A percentile compares a stretch with the other conserved stretches of the same genome.
phyloP scores from a whole-genome alignment of 2,113 vertebrate genomes.

The Cygnus atratus region DNA sequence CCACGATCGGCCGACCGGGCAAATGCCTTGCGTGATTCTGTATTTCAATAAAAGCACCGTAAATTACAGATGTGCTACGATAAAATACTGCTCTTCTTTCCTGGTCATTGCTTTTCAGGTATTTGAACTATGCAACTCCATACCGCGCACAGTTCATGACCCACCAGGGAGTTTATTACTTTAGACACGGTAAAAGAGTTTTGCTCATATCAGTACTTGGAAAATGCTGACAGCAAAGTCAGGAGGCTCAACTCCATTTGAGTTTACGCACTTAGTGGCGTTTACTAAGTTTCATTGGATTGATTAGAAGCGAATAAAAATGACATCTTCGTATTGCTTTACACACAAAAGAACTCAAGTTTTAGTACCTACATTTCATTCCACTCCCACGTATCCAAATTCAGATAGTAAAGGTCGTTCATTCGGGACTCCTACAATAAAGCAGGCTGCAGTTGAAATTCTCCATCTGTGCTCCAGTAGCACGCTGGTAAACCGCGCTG shows the following conservation, averaged over 20 bases:
- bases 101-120: rapidly evolving
- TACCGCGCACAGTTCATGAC: rapidly evolving
- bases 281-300: not conserved
- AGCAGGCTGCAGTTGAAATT: not conserved
- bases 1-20: constrained; percentile 91
- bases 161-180: not conserved
- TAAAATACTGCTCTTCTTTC: not conserved
- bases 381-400: constrained; percentile 95
- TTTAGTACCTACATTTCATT: constrained; percentile 87
- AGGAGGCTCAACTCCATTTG: not conserved
- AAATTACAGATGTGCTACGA: not conserved
- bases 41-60: not conserved
- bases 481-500: rapidly evolving
- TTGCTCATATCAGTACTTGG: rapidly evolving
- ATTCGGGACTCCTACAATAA: constrained; percentile 86
- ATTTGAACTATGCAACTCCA: not conserved
- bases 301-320: not conserved
- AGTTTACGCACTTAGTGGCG: no score
- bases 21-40: constrained; percentile 76
- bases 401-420: constrained; percentile 92
- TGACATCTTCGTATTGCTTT: not conserved
- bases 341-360: not conserved
- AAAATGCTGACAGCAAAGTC: not conserved
- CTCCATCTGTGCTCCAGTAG: not conserved
- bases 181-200: not conserved